Conservation (phyloP, 2,113 vertebrate genomes). For the Microtus oregoni region DNA sequence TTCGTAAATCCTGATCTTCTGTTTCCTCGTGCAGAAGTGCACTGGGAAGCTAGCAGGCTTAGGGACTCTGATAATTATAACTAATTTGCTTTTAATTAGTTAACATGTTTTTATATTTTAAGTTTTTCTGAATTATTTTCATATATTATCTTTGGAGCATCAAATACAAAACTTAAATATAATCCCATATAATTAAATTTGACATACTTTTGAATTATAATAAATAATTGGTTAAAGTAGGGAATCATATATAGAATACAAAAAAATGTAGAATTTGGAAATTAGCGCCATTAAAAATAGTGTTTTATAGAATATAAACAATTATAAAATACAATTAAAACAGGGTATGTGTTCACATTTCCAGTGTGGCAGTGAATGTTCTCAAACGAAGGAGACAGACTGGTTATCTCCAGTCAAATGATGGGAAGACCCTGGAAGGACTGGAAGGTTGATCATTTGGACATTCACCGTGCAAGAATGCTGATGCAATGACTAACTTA, state of each 20-base stretch:
- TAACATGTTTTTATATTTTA: background rate
- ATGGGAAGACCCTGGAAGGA: background rate
- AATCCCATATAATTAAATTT: background rate
- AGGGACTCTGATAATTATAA: background rate
- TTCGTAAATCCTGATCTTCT: background rate
- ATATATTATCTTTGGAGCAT: background rate
- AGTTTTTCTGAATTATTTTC: slow-evolving; percentile 23
- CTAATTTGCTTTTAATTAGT: background rate
- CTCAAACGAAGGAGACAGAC: background rate
- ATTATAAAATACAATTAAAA: background rate
- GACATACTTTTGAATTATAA: slow-evolving; percentile 9
- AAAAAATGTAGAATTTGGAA: background rate
- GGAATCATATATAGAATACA: background rate
- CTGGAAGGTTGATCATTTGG: background rate
- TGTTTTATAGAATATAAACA: slow-evolving; percentile 28
- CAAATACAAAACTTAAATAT: background rate
- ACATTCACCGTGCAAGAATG: background rate
- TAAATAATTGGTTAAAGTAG: background rate
- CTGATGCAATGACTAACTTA: background rate
- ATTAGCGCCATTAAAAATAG: background rate
- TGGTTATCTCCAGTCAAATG: background rate
- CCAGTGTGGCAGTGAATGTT: background rate
- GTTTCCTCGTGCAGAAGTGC: background rate
- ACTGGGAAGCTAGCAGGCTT: background rate
- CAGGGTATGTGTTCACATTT: background rate